These are phyloP conservation scores for Drosophila anceps DNA, from an alignment of 2,888 invertebrate species.

Conservation along the genomic window DNA sequence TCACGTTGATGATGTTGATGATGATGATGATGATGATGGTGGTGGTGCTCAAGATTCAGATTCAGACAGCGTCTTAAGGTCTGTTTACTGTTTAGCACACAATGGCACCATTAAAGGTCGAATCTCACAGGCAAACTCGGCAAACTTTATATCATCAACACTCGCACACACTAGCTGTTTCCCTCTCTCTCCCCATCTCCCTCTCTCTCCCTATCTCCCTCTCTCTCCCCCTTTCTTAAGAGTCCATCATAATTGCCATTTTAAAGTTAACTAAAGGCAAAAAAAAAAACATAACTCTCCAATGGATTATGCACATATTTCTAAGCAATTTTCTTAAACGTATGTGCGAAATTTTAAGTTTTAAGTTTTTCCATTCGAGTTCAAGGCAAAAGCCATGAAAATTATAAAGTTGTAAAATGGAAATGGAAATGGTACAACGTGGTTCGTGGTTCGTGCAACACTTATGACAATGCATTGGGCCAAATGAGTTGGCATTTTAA, in stretches of 20 bases:
- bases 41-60: slow-evolving; percentile 41
- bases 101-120: slow-evolving; percentile 80
- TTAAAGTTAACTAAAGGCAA: slow-evolving; percentile 69
- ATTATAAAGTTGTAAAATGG: slow-evolving; percentile 23
- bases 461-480: slow-evolving; percentile 44
- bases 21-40: slow-evolving; percentile 33
- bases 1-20: slow-evolving; percentile 28
- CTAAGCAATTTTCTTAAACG: slow-evolving; percentile 41
- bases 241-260: slow-evolving; percentile 43
- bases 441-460: slow-evolving; percentile 33
- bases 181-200: not conserved
- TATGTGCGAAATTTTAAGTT: slow-evolving; percentile 65
- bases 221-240: not conserved
- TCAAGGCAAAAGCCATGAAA: slow-evolving; percentile 46
- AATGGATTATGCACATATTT: slow-evolving; percentile 25
- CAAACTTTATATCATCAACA: slow-evolving; percentile 27
- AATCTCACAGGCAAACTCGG: slow-evolving; percentile 46
- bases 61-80: slow-evolving; percentile 49
- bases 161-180: not conserved
- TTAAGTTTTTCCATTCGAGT: slow-evolving; percentile 22
- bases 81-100: slow-evolving; percentile 80
- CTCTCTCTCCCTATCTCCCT: not conserved
- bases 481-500: slow-evolving; percentile 50
- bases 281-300: slow-evolving; percentile 29
- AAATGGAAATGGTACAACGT: slow-evolving; percentile 22